Percentiles rank a stretch among this genome's conserved stretches.
Conservation (phyloP, 2,888 invertebrate genomes). For the Lamproptera curius region DNA sequence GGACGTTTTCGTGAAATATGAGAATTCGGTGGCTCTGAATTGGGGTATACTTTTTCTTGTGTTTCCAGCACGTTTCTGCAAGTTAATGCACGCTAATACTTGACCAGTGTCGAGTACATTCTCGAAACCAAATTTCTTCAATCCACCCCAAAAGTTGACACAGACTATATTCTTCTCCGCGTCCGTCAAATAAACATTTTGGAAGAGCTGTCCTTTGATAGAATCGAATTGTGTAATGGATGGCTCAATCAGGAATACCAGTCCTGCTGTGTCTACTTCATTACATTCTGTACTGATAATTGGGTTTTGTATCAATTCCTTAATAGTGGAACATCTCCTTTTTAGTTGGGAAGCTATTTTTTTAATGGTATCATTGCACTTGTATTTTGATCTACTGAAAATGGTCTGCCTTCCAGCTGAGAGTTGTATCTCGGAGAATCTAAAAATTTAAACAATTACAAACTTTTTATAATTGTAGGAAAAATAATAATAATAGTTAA, state of each 20-base stretch:
- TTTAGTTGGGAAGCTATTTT: slow-evolving; percentile 32
- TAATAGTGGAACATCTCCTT: slow-evolving; percentile 66
- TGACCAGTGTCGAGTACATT: slow-evolving; percentile 79
- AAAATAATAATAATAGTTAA: background rate
- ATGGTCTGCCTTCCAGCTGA: slow-evolving; percentile 72
- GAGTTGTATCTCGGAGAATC: slow-evolving; percentile 74
- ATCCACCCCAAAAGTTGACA: slow-evolving; percentile 76
- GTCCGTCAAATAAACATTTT: slow-evolving; percentile 80
- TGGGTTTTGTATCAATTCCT: slow-evolving; percentile 53
- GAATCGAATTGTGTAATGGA: slow-evolving; percentile 56
- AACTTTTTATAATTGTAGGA: background rate
- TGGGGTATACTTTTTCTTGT: slow-evolving; percentile 72
- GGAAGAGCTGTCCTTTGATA: slow-evolving; percentile 51
- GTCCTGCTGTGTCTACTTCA: slow-evolving; percentile 86
- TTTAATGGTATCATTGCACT: slow-evolving; percentile 35
- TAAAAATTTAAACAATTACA: slow-evolving; percentile 44
- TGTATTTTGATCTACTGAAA: slow-evolving; percentile 50
- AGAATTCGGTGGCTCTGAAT: slow-evolving; percentile 80
- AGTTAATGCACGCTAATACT: slow-evolving; percentile 79
- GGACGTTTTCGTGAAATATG: slow-evolving; percentile 80
- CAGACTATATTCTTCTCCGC: slow-evolving; percentile 69
- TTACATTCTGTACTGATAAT: slow-evolving; percentile 63
- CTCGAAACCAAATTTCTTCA: slow-evolving; percentile 66
- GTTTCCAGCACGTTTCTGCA: slow-evolving; percentile 78
- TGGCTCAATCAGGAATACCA: slow-evolving; percentile 79